Conservation (phyloP, 1,140 invertebrate species). For the Adelges cooleyi region DNA sequence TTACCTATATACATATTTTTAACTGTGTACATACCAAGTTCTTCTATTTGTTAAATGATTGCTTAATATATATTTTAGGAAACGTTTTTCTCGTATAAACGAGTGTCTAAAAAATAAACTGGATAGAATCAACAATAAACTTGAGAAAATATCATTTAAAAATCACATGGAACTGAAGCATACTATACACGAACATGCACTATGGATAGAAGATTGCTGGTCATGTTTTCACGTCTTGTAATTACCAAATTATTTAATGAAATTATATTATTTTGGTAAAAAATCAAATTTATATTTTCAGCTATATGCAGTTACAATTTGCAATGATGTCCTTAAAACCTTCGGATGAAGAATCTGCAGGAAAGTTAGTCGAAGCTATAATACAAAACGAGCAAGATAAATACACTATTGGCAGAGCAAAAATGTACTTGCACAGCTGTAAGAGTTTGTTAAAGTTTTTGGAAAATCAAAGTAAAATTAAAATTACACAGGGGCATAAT, state of each 20-base stretch:
- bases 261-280: no score
- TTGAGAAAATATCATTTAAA: slow-evolving; percentile 11
- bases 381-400: slow-evolving; percentile 5
- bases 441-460: not conserved
- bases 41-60: no score
- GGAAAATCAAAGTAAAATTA: slow-evolving; percentile 7
- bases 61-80: no score
- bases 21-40: no score
- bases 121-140: not conserved
- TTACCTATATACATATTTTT: no score
- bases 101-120: slow-evolving; percentile 4
- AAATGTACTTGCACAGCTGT: not conserved
- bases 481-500: not conserved
- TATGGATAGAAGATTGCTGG: slow-evolving; percentile 16
- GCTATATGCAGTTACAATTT: slow-evolving; percentile 12
- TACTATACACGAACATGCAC: not conserved
- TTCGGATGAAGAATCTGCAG: not conserved
- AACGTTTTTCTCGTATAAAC: not conserved
- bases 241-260: no score
- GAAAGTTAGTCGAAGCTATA: not conserved
- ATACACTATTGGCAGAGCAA: not conserved
- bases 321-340: not conserved
- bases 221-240: slow-evolving; percentile 5
- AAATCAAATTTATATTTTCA: not conserved
- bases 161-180: not conserved